Evolutionary conservation across 1,140 invertebrate species (phyloP).

Genomic region (Trachymyrmex cornetzi): DNA sequence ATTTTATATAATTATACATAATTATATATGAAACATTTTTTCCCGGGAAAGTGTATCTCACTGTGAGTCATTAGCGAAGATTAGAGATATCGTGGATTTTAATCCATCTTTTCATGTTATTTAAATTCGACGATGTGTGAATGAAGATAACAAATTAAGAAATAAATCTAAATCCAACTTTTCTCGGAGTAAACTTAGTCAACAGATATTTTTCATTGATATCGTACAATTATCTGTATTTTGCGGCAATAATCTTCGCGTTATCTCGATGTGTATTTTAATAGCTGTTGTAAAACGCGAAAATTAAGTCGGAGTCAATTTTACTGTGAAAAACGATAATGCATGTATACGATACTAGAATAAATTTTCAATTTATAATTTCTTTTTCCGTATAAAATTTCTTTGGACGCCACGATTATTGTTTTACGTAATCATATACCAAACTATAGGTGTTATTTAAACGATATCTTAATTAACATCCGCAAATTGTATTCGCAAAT

Average conservation of each 20-base stretch:
- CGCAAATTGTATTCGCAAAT: not conserved
- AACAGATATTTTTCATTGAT: not conserved
- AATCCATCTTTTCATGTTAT: not conserved
- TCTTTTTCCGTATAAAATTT: not conserved
- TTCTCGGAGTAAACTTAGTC: not conserved
- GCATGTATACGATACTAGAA: not conserved
- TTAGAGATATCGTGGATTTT: not conserved
- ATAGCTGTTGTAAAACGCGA: not conserved
- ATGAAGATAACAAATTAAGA: not conserved
- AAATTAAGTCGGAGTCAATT: not conserved
- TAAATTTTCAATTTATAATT: slow-evolving; percentile 4
- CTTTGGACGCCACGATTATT: not conserved
- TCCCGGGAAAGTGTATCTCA: too few species aligned
- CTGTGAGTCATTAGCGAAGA: too few species aligned
- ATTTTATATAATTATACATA: too few species aligned
- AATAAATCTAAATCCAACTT: not conserved
- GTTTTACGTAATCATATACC: not conserved
- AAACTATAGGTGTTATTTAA: not conserved
- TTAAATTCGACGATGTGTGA: not conserved
- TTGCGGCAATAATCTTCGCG: not conserved
- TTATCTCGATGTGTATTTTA: not conserved
- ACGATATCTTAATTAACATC: not conserved
- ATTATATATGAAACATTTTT: too few species aligned
- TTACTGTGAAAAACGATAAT: slow-evolving; percentile 8
- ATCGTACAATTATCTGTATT: not conserved